phyloP scores from a whole-genome alignment of 2,113 vertebrate genomes.

The Nerophis ophidion region DNA sequence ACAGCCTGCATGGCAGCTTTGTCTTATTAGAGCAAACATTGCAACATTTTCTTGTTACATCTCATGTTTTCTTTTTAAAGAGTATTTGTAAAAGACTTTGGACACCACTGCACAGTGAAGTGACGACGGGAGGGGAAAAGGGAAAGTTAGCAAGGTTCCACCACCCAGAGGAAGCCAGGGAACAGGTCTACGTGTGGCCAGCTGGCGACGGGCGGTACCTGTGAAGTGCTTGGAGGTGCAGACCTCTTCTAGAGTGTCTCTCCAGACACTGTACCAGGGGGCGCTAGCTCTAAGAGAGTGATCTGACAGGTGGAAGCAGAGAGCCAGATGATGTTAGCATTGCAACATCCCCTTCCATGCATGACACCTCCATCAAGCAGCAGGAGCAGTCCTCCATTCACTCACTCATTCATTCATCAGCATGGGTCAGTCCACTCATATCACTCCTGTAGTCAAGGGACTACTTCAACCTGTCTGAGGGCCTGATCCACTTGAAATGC shows the following conservation, averaged over 20 bases:
- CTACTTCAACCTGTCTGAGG: no score
- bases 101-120: neutral
- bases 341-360: neutral
- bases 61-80: no score
- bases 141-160: no score
- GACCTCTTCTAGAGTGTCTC: slow-evolving; percentile 83
- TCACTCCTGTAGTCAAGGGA: neutral
- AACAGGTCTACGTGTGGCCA: slow-evolving; percentile 1
- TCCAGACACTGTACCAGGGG: slow-evolving; percentile 90
- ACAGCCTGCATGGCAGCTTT: no score
- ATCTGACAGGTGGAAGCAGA: slow-evolving; percentile 77
- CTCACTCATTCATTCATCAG: neutral
- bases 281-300: slow-evolving; percentile 86
- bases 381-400: neutral
- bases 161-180: slow-evolving; percentile 11
- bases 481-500: no score
- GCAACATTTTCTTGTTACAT: no score
- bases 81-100: no score
- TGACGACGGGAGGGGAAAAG: neutral
- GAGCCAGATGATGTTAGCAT: slow-evolving; percentile 40
- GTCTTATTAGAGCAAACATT: no score
- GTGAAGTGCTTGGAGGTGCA: slow-evolving; percentile 81
- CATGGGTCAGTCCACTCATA: no score
- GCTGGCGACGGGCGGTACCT: slow-evolving; percentile 73
- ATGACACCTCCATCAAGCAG: neutral